Evolutionary conservation across 2,888 invertebrate species (phyloP), one percentile per base, ranked within the genome.

Genomic region (Buathra laborator): DNA sequence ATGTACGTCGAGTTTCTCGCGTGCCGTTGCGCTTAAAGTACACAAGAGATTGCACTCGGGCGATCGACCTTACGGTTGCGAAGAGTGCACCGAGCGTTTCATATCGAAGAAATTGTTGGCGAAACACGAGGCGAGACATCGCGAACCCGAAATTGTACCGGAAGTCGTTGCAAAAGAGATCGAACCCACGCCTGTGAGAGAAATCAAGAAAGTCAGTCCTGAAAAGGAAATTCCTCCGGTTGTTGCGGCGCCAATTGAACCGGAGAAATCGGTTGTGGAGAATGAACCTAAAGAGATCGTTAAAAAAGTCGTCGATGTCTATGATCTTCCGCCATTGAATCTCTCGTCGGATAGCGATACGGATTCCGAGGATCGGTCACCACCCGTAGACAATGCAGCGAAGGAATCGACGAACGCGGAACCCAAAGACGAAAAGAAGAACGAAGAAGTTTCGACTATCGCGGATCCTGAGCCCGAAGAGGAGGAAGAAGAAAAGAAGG

Each of bases 331-430:
- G 3, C 97, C 97, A 2, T 94, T 97, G 59, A 98, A 98, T 94
- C 94, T 98, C 59, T 95, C 94, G 1, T 98, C 97, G 0, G 98
- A 98, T 90, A 97, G 97, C 92, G 98, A 97, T 89, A 97, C 97
- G 86, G 97, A 97, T 86, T 95, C 94, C 2, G 96, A 96, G 32
- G 94, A 93, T 4, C 53, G 51, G 3, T 10, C 74, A 6, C 16
- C 10, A 1, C 5, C 59, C 7, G 24, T 29, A 94, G 84, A 81
- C 59, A 44, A 32, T n/a, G 7, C 74, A 3, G 74, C 48, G 14
- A 48, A 67, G 12, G n/a, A 32, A 14, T n/a, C 53, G 5, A 48
- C 43, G 44, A 53, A 81, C 64, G 37, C 67, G 16, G 83, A 88
- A 5, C 91, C 37, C 90, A 93, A 89, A 2, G 90, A 87, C n/a